Conservation (phyloP, 2,888 invertebrate species). For the Leucophenga maculata region DNA sequence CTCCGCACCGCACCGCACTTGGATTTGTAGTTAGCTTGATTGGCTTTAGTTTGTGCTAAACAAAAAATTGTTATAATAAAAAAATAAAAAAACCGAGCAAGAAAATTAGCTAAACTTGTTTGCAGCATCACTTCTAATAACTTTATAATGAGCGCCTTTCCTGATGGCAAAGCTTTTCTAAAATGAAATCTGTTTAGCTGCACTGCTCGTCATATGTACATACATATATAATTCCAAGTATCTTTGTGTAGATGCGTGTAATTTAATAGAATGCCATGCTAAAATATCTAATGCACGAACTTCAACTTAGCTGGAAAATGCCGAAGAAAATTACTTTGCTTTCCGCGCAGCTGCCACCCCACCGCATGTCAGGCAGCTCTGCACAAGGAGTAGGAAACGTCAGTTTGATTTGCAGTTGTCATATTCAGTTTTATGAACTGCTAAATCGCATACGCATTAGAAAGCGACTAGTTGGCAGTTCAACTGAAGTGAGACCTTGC, state of each 20-base stretch:
- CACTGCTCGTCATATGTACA: not conserved
- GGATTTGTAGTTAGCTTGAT: constrained; percentile 1
- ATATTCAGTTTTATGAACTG: constrained; percentile 63
- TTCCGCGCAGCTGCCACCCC: constrained; percentile 48
- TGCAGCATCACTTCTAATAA: constrained; percentile 50
- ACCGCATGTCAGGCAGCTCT: constrained; percentile 21
- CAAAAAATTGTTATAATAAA: not conserved
- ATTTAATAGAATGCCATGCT: constrained; percentile 56
- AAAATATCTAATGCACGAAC: constrained; percentile 26
- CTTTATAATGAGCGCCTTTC: constrained; percentile 56
- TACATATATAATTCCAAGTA: no score
- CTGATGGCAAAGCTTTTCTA: constrained; percentile 44
- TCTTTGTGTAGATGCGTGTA: constrained; percentile 46
- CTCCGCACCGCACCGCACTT: no score
- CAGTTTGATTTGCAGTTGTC: constrained; percentile 66
- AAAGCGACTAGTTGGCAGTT: constrained; percentile 46
- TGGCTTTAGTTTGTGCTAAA: constrained; percentile 30
- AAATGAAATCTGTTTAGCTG: constrained; percentile 23
- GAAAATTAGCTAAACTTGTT: constrained; percentile 18
- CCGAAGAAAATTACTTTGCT: not conserved
- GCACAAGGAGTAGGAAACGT: constrained; percentile 57
- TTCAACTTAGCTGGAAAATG: constrained; percentile 20
- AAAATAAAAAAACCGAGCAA: not conserved
- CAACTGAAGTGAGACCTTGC: constrained; percentile 23
- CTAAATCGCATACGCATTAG: constrained; percentile 66